Base-by-base conservation (phyloP, 2,888 invertebrate genomes). In the Limnephilus lunatus region DNA sequence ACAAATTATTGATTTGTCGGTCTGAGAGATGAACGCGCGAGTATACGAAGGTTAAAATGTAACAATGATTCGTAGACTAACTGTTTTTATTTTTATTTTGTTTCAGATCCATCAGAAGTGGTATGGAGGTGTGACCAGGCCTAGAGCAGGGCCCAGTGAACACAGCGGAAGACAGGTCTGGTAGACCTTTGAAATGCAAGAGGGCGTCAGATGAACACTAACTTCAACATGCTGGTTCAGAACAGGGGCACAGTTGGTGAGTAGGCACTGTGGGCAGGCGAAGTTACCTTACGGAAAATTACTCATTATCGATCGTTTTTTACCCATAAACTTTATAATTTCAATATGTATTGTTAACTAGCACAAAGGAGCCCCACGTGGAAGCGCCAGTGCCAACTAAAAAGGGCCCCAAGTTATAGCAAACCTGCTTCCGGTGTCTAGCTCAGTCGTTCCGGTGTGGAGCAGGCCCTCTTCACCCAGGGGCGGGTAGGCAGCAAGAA, bases 181-280 rank as follows among this genome's bases (percentile, higher is more conserved):
- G 44, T 25, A 87, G 35, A 31, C 3, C 25, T 19, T 87, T 68
- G 68, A 91, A 91, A 92, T 93, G 92, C 92, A 93, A 93, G 92
- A 92, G 90, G 92, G 93, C n/a, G 90, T 93, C 44, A 92, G 93
- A 89, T 93, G 93, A 93, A 92, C 31, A 90, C n/a, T 83, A 87
- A 91, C 88, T 68, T 80, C 87, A 92, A 88, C 25, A 93, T 93
- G 93, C 91, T 93, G 91, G 93, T 93, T 32, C 93, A 93, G 90
- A 93, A 89, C 30, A 44, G 92, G 87, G 93, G 93, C 39, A 86
- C 93, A 25, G 93, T 93, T 39, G 93, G 93, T 93, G 87, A 93
- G 91, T 89, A 90, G 30, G 19, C 19, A 68, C n/a, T 2, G n/a
- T 39, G 9, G 39, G 39, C 39, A 39, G 31, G 30, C 9, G 4